Conservation (phyloP, 2,888 invertebrate genomes). For the Leptopilina drosophilae region DNA sequence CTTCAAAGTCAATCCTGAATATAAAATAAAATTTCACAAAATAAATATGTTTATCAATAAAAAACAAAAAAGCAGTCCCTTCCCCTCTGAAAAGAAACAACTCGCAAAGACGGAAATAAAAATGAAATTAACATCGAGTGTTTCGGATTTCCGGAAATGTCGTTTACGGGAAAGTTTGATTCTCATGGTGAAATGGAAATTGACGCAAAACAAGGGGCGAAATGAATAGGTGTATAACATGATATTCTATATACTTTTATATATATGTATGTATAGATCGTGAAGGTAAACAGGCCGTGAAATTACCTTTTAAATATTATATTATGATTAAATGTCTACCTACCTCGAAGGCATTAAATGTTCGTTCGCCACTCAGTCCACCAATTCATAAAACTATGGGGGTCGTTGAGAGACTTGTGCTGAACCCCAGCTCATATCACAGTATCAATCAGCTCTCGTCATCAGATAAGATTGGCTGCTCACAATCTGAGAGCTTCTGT, state of each 20-base stretch:
- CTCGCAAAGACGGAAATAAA: background rate
- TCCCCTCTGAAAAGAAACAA: no score
- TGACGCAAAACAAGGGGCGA: slow-evolving; percentile 44
- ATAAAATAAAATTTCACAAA: no score
- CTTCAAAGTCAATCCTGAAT: no score
- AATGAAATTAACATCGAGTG: background rate
- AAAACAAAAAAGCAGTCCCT: no score
- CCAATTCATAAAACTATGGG: slow-evolving; percentile 67
- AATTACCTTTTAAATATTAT: slow-evolving; percentile 78
- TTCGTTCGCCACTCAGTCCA: slow-evolving; percentile 64
- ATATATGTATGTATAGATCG: slow-evolving; percentile 56
- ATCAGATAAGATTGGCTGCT: slow-evolving; percentile 74
- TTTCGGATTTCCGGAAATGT: slow-evolving; percentile 52
- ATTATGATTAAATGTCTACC: slow-evolving; percentile 77
- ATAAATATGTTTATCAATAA: no score
- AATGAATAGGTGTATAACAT: slow-evolving; percentile 53
- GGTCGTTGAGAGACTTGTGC: slow-evolving; percentile 63
- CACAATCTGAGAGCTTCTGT: slow-evolving; percentile 64
- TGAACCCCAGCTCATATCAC: slow-evolving; percentile 63
- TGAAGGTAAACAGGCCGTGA: slow-evolving; percentile 76
- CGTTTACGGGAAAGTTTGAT: slow-evolving; percentile 56
- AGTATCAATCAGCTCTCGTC: slow-evolving; percentile 73
- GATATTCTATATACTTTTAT: slow-evolving; percentile 20
- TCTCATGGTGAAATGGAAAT: slow-evolving; percentile 54
- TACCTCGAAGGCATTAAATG: slow-evolving; percentile 72